Percentiles rank a stretch among this genome's conserved stretches.
These are phyloP conservation scores for Ptychodera flava DNA, from an alignment of 35 echinoderm and acorn worm genomes.

Conservation along the genomic window DNA sequence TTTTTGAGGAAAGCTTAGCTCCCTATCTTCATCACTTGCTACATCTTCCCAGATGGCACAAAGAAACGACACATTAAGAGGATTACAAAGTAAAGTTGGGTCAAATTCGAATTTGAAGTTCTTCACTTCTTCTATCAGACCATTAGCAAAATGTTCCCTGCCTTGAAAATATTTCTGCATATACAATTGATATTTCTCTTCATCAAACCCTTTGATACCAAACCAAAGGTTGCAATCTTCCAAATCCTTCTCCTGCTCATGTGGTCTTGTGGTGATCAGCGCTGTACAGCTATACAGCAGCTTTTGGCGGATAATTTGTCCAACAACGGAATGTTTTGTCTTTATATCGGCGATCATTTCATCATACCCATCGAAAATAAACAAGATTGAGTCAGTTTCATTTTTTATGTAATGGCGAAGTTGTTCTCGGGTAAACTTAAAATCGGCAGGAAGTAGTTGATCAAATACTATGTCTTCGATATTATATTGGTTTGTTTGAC, in stretches of 20 bases:
- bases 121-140: neutral
- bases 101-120: neutral
- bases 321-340: neutral
- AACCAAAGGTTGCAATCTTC: neutral
- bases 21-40: neutral
- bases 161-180: neutral
- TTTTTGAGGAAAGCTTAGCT: neutral
- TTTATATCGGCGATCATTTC: neutral
- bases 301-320: neutral
- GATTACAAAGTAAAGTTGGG: neutral
- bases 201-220: neutral
- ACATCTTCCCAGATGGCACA: neutral
- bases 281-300: neutral
- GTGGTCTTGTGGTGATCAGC: neutral
- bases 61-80: neutral
- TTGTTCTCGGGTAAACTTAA: neutral
- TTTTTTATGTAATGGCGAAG: neutral
- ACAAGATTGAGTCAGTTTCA: neutral
- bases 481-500: neutral
- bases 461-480: neutral
- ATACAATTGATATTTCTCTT: neutral
- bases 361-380: neutral
- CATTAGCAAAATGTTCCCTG: neutral
- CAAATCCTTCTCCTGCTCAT: neutral
- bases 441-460: neutral